These are phyloP conservation scores for Diplogasteroides magnus DNA, from an alignment of 1,140 invertebrate genomes.

Conservation along the genomic window DNA sequence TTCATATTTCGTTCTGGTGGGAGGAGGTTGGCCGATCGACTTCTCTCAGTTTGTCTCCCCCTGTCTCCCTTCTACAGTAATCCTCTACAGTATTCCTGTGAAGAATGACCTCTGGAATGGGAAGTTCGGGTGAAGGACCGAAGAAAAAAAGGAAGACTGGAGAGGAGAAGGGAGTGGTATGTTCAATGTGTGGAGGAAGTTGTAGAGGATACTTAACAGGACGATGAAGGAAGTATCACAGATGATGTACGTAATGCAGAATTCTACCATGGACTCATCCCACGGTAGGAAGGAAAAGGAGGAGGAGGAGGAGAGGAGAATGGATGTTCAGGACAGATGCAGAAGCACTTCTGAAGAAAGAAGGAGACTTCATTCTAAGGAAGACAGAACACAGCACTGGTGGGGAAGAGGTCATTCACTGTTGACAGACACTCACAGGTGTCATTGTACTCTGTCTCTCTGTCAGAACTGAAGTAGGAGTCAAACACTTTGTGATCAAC, in stretches of 20 bases:
- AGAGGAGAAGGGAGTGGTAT: too few species aligned
- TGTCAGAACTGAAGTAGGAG: slow-evolving; percentile 15
- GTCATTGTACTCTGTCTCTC: slow-evolving; percentile 26
- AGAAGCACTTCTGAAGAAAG: slow-evolving; percentile 31
- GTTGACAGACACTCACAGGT: slow-evolving; percentile 13
- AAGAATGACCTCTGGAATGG: too few species aligned
- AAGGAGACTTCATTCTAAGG: slow-evolving; percentile 32
- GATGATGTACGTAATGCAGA: slow-evolving; percentile 32
- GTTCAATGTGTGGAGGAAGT: too few species aligned
- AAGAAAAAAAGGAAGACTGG: too few species aligned
- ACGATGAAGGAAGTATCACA: slow-evolving; percentile 28
- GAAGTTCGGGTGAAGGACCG: too few species aligned
- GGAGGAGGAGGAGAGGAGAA: background rate
- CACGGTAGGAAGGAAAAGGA: background rate
- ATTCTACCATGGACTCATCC: slow-evolving; percentile 29
- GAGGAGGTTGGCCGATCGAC: too few species aligned
- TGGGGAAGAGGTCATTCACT: background rate
- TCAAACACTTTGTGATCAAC: slow-evolving; percentile 36
- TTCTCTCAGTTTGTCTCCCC: too few species aligned
- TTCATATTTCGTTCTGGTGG: too few species aligned
- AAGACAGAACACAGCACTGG: slow-evolving; percentile 24
- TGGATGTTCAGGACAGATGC: slow-evolving; percentile 14
- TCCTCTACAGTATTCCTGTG: too few species aligned
- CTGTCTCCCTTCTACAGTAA: too few species aligned
- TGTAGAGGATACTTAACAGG: too few species aligned